Conservation (phyloP, 1,140 invertebrate genomes). For the Amyelois transitella region DNA sequence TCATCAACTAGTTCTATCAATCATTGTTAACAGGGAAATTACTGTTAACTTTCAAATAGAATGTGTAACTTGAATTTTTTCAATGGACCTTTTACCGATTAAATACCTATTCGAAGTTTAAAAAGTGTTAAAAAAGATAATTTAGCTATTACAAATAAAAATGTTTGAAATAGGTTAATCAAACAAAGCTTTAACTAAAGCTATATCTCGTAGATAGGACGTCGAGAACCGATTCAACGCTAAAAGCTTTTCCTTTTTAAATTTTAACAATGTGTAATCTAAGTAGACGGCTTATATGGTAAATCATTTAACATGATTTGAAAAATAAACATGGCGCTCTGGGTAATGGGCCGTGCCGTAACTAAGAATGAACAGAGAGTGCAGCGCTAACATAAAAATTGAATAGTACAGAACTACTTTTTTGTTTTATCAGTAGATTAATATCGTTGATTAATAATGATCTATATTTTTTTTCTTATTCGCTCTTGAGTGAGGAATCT, state of each 20-base stretch:
- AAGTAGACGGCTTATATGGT: slow-evolving; percentile 1
- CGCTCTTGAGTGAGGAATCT: too few relatives aligned
- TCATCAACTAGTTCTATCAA: slow-evolving; percentile 1
- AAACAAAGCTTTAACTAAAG: too few relatives aligned
- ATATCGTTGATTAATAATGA: too few relatives aligned
- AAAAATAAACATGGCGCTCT: slow-evolving; percentile 27
- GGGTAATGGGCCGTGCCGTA: slow-evolving; percentile 38
- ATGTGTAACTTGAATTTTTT: too few relatives aligned
- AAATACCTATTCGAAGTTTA: too few relatives aligned
- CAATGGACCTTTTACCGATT: too few relatives aligned
- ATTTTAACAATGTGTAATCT: background rate
- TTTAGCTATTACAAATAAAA: too few relatives aligned
- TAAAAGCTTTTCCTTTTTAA: background rate
- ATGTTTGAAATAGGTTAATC: too few relatives aligned
- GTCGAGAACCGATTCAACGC: background rate
- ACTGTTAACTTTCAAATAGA: background rate
- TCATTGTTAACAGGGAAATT: background rate
- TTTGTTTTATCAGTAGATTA: background rate
- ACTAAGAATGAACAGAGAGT: slow-evolving; percentile 44
- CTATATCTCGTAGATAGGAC: too few relatives aligned
- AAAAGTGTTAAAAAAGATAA: too few relatives aligned
- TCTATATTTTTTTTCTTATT: too few relatives aligned
- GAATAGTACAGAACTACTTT: background rate
- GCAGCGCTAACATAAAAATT: slow-evolving; percentile 17
- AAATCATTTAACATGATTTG: slow-evolving; percentile 26